phyloP scores from a whole-genome alignment of 1,140 invertebrate species.

The Caenorhabditis briggsae region DNA sequence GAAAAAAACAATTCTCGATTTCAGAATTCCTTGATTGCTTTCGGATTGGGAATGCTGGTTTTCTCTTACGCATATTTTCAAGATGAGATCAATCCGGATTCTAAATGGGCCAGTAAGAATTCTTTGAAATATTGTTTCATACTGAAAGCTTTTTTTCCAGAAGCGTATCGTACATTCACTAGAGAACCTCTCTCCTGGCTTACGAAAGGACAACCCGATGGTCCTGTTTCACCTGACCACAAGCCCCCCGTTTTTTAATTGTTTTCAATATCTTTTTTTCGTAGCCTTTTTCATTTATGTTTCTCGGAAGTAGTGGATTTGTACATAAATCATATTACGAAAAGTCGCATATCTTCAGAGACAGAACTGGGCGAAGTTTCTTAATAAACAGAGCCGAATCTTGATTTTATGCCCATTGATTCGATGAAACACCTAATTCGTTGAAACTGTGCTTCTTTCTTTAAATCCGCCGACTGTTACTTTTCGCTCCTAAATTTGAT shows the following conservation, averaged over 20 bases:
- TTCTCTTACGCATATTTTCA: conserved; percentile 38
- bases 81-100: conserved; percentile 41
- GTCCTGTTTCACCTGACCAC: conserved; percentile 7
- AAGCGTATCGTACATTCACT: conserved; percentile 26
- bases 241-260: conserved; percentile 28
- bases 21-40: conserved; percentile 37
- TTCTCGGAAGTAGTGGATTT: background rate
- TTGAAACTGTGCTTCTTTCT: too few species aligned
- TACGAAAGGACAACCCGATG: background rate
- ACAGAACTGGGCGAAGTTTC: too few species aligned
- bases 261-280: background rate
- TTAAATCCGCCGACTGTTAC: too few species aligned
- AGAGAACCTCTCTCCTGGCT: conserved; percentile 49
- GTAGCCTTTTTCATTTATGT: background rate
- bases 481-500: too few species aligned
- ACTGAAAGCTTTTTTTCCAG: background rate
- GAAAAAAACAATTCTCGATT: background rate
- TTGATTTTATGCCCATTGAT: too few species aligned
- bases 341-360: too few species aligned
- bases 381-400: too few species aligned
- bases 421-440: too few species aligned
- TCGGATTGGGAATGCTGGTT: conserved; percentile 1
- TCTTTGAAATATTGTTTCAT: background rate
- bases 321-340: conserved; percentile 2
- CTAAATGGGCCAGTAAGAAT: conserved; percentile 16